These are phyloP conservation scores for Bos indicus DNA, from an alignment of 2,113 vertebrate species.

Conservation along the genomic window DNA sequence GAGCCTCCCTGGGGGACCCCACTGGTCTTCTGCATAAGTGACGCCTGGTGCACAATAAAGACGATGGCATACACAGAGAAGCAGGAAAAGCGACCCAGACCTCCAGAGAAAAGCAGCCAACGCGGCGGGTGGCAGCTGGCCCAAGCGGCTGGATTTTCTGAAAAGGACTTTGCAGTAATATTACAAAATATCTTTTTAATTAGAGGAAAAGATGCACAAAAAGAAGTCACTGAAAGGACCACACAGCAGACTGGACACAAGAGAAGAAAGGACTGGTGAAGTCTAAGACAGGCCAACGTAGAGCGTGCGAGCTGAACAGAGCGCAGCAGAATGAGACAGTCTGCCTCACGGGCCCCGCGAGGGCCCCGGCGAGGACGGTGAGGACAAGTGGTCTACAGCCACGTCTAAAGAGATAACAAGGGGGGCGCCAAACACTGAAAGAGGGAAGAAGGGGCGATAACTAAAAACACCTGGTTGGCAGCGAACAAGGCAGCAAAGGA, in stretches of 20 bases:
- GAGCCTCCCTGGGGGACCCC: background rate
- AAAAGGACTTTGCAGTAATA: background rate
- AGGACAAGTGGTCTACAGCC: background rate
- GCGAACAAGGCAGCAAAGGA: background rate
- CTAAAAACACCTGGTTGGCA: background rate
- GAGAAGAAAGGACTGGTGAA: background rate
- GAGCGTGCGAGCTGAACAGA: accelerated
- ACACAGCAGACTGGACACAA: background rate
- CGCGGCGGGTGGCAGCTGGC: background rate
- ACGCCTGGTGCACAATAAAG: accelerated
- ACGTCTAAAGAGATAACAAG: background rate
- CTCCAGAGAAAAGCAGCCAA: background rate
- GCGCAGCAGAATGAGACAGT: no score
- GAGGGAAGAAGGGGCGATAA: background rate
- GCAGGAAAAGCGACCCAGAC: background rate
- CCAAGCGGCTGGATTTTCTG: background rate
- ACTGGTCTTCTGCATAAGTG: no score
- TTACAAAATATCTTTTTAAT: background rate
- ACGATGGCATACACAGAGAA: accelerated
- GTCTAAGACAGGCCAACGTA: accelerated
- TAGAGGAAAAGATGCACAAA: background rate
- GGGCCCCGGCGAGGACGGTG: background rate
- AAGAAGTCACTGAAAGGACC: background rate
- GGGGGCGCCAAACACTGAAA: background rate
- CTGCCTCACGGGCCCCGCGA: background rate